Percentiles rank a stretch among this genome's conserved stretches.
Evolutionary conservation across 2,113 vertebrate genomes (phyloP).

Genomic region (Sylvilagus bachmani): DNA sequence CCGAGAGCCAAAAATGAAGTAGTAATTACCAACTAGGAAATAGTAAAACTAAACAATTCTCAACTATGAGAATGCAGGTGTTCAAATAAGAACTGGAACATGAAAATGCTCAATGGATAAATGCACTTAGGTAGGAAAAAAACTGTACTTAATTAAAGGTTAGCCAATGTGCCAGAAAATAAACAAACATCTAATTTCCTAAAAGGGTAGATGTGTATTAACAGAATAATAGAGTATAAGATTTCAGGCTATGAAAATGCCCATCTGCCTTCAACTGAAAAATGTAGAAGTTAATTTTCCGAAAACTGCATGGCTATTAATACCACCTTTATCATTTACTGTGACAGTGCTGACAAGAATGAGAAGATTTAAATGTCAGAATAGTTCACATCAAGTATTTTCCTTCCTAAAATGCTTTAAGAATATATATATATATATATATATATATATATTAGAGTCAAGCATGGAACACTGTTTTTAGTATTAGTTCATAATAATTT

Average conservation of each 20-base stretch:
- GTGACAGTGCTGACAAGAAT: slow-evolving; percentile 50
- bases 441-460: slow-evolving; percentile 45
- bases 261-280: slow-evolving; percentile 54
- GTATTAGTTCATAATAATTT: neutral
- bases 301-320: slow-evolving; percentile 58
- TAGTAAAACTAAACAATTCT: slow-evolving; percentile 3
- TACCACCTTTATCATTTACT: neutral
- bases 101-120: neutral
- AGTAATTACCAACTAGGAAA: neutral
- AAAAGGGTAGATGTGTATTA: neutral
- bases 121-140: neutral
- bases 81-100: slow-evolving; percentile 21
- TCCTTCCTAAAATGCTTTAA: slow-evolving; percentile 15
- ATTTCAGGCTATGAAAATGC: slow-evolving; percentile 7
- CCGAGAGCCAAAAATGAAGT: neutral
- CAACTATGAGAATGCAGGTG: neutral
- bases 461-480: neutral
- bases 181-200: slow-evolving; percentile 46
- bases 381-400: slow-evolving; percentile 46
- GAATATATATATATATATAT: slow-evolving; percentile 1
- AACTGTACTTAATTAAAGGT: neutral
- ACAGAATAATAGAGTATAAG: slow-evolving; percentile 28
- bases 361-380: slow-evolving; percentile 63
- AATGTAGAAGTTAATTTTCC: slow-evolving; percentile 39
- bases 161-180: slow-evolving; percentile 40